Percentiles rank a stretch among this genome's conserved stretches.
Conservation (phyloP, 2,113 vertebrate species). For the Thermophis baileyi region DNA sequence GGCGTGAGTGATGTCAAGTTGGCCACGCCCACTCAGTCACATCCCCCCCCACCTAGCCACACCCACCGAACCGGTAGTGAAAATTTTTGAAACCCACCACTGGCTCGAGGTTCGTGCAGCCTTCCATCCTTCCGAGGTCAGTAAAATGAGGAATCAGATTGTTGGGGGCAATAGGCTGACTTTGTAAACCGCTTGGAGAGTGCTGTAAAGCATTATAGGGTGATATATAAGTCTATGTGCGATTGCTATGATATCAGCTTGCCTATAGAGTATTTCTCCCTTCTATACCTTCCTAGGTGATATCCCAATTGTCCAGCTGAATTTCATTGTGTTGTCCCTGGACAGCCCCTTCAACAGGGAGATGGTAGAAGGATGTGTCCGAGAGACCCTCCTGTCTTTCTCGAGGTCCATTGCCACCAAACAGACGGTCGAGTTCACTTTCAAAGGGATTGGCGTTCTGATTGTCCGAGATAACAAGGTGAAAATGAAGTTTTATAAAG, state of each 20-base stretch:
- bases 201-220: background rate
- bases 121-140: background rate
- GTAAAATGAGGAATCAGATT: background rate
- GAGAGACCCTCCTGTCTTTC: conserved; percentile 72
- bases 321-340: conserved; percentile 70
- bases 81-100: too few species aligned
- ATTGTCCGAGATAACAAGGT: conserved; percentile 70
- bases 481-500: conserved; percentile 78
- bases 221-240: background rate
- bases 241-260: background rate
- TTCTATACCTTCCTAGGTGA: conserved; percentile 56
- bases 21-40: too few species aligned
- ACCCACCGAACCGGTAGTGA: too few species aligned
- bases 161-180: background rate
- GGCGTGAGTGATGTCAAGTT: too few species aligned
- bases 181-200: background rate
- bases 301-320: conserved; percentile 76
- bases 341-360: conserved; percentile 67
- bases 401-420: conserved; percentile 64
- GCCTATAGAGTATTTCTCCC: background rate
- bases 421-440: conserved; percentile 64
- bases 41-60: too few species aligned
- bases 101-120: background rate
- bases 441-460: conserved; percentile 74
- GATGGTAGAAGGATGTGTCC: conserved; percentile 70